Base-by-base conservation (phyloP, 2,113 vertebrate genomes). In the Odontophorus gujanensis region DNA sequence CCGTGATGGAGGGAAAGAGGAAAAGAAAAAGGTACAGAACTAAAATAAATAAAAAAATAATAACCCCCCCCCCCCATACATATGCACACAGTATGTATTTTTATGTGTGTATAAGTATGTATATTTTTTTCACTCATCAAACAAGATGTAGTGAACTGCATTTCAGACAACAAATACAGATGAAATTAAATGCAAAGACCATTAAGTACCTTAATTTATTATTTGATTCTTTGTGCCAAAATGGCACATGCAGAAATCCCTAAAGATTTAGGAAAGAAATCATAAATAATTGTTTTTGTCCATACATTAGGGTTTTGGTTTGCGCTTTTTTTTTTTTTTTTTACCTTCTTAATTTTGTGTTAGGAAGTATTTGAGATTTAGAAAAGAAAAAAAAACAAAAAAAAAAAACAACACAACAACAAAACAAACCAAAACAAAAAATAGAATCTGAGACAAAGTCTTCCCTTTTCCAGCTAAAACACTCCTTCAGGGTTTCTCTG, bases 111-210 rank as follows among this genome's bases (percentile, higher is more conserved):
- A 36, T 2, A 61, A 36, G 66, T 30, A 30, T 20, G 58, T 19
- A 15, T 26, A 38, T 48, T 87, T 55, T 55, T 55, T 55, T 25
- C 53, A 30, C 81, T 66, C 20, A 69, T 34, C 76, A 91, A 91
- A 84, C n/a, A 92, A 77, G 22, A 58, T 34, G 20, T 14, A 14
- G 51, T 78, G 17, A 81, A n/a, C 13, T 66, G 40, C 14, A 74
- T 79, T 82, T 91, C 77, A 94, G 85, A 86, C 67, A 25, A 95
- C 6, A 16, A 89, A 77, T 89, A 73, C 3, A 38, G 17, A 68
- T 26, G 4, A 24, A 86, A 93, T 84, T 68, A 84, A 45, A 72
- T 1, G 0, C 65, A 82, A 79, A 74, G 40, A 81, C 13, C 47
- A 85, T 84, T 84, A 81, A 89, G 28, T 72, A 11, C 15, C 71